phyloP scores from a whole-genome alignment of 2,797 vertebrate species.

The Rallus crepitans region DNA sequence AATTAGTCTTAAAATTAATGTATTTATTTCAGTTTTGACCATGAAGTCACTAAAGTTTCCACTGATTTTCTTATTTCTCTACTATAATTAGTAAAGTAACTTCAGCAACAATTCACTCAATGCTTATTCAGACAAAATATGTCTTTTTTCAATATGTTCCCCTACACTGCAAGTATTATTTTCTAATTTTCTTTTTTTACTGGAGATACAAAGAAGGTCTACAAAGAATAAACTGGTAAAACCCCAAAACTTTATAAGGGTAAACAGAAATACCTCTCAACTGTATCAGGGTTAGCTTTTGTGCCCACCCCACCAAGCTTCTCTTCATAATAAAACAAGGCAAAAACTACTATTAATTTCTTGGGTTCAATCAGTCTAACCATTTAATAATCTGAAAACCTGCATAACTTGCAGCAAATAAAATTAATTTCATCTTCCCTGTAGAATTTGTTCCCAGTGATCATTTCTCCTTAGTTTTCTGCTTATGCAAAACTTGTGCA shows the following conservation, averaged over 20 bases:
- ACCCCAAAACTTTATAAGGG: accelerated
- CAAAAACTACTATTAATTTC: not conserved
- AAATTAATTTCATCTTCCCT: not conserved
- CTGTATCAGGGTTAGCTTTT: accelerated
- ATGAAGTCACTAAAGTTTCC: not conserved
- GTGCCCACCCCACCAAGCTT: not conserved
- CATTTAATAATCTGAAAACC: not conserved
- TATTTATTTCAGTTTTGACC: not conserved
- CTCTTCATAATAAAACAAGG: not conserved
- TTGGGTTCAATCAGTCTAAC: not conserved
- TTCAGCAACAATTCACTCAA: not conserved
- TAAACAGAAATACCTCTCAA: not conserved
- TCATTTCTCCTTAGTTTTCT: not conserved
- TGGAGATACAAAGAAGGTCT: not conserved
- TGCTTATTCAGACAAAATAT: not conserved
- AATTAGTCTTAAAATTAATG: not conserved
- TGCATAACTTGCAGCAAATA: not conserved
- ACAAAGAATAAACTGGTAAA: not conserved
- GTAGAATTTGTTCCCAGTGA: not conserved
- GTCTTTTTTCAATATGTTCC: not conserved
- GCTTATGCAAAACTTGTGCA: not conserved
- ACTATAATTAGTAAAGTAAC: not conserved
- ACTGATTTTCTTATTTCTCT: not conserved
- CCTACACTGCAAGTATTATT: not conserved
- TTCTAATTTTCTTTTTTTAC: not conserved